Base-by-base conservation (phyloP, 2,888 invertebrate genomes). In the Rotaria magnacalcarata region DNA sequence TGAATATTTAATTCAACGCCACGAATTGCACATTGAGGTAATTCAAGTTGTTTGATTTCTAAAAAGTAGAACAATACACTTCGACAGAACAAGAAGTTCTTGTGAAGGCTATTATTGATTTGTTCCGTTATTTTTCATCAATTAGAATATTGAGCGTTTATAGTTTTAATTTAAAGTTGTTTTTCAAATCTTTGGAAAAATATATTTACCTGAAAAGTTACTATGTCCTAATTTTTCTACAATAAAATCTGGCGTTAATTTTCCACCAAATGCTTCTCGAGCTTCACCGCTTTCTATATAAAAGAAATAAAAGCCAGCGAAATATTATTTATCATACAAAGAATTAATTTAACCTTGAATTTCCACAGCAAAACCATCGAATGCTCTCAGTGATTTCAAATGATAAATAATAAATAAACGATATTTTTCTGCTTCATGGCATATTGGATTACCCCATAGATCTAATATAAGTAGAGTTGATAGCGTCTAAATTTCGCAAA, bases 401-500 rank as follows among this genome's bases (percentile, higher is more conserved):
- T 91, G 91, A 88, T 90, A 91, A 87, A 91, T 90, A 80, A 91
- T 89, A 88, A 90, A 91, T 87, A 91, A 88, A 74, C 91, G 88
- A 87, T 91, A 91, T 87, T 90, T 90, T 84, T 90, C 90, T 43
- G 89, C 88, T 85, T 89, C 89, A 27, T 87, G 87, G 14, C 89
- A 89, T 52, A 91, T 88, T 24, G 90, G 91, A 87, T 91, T 91
- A 16, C 90, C 90, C 88, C 88, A 90, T 88, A 91, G 88, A 87
- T 91, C 91, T 80, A 91, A 88, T 54, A 91, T 90, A 50, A 90
- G 89, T 80, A 91, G 88, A 87, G 88, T 89, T 11, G 88, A 87
- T 86, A 91, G 88, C 84, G 89, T 88, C 90, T 89, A 85, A 16
- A 88, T 85, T 54, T 80, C 34, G 21, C 74, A 74, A 41, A 27